Evolutionary conservation across 2,113 vertebrate genomes (phyloP).

Genomic region (Elaphurus davidianus): DNA sequence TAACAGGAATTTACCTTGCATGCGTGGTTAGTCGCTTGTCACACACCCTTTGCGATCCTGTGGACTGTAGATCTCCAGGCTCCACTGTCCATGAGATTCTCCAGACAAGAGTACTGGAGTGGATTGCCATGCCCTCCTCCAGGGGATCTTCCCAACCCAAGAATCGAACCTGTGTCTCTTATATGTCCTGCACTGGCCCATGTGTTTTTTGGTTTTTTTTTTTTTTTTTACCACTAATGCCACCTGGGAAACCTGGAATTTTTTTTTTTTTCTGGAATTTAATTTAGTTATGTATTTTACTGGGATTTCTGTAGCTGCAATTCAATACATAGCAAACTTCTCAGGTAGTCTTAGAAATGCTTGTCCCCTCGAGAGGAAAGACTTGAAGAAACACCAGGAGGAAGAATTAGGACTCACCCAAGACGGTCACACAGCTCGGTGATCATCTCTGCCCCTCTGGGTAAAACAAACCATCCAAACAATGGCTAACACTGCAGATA

Average conservation of each 20-base stretch:
- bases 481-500: not conserved
- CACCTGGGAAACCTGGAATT: not conserved
- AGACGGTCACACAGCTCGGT: accelerated
- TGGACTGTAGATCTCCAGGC: not conserved
- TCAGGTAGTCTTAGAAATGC: not conserved
- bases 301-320: not conserved
- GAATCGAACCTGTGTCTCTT: not conserved
- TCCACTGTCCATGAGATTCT: not conserved
- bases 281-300: not conserved
- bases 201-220: accelerated
- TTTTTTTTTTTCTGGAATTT: not conserved
- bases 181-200: not conserved
- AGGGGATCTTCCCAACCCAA: not conserved
- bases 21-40: not conserved
- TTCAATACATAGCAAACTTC: not conserved
- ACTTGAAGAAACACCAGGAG: not conserved
- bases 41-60: not conserved
- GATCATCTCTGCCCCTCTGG: too few relatives aligned
- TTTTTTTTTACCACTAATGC: not conserved
- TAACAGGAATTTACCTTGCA: not conserved
- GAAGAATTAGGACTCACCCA: not conserved
- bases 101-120: not conserved
- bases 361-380: not conserved
- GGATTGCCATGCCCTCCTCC: not conserved
- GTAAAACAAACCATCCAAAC: not conserved